Evolutionary conservation across 2,888 invertebrate genomes (phyloP), one percentile per base, ranked within the genome.

Genomic region (Calliphora vomitoria): DNA sequence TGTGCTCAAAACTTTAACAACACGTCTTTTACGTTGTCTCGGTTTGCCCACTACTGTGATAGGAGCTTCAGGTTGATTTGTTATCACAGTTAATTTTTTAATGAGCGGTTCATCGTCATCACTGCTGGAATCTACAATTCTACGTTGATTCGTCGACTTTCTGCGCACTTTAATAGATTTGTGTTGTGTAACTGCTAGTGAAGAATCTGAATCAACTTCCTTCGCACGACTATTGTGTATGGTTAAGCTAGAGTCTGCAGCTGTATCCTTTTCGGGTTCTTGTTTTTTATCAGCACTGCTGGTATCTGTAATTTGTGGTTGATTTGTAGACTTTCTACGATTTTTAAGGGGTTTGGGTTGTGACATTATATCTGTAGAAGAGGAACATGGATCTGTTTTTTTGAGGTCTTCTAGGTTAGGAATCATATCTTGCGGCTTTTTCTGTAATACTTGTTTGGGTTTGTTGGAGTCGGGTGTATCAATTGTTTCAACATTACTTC

Each of bases 1-100:
- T 11, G 78, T 76, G 31, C 85, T 87, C 25, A 87, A 44, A 35
- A 83, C 62, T 55, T 85, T 88, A 31, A 85, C 85, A 11, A 82
- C 41, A 5, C 87, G 82, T 18, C 35, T 71, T 55, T 64, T 85
- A 11, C 72, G 86, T 25, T 41, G 38, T n/a, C 58, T 68, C 2
- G 18, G 13, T 31, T 81, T 78, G 3, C 15, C 8, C 10, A 1
- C 76, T 25, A 31, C 35, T n/a, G 66, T n/a, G 58, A 53, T 20
- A 0, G 75, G 66, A 35, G 35, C 18, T 53, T 38, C 31, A 0
- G 41, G 41, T 25, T 69, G 53, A 66, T 0, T 69, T 79, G 38
- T 4, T 84, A 64, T 82, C 47, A 84, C 60, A 47, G 58, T 20
- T 35, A 58, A 25, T 74, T 38, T 82, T 35, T 76, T 76, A 13